A percentile compares a stretch with the other conserved stretches of the same genome.
Conservation (phyloP, 2,888 invertebrate species). For the Marronus borbonicus region DNA sequence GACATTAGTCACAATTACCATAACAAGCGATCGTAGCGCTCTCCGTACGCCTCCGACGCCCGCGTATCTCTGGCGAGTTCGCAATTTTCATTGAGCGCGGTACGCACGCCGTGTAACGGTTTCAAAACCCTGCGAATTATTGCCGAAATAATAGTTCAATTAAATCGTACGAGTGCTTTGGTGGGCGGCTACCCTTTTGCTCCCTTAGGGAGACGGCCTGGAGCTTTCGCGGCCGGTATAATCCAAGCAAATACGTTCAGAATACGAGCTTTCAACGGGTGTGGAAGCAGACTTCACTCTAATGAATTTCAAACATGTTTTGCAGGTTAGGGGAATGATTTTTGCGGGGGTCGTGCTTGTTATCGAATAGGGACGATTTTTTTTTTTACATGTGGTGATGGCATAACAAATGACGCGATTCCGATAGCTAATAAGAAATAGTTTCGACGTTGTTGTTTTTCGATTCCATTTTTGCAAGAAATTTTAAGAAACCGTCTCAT, state of each 20-base stretch:
- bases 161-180: slow-evolving; percentile 8
- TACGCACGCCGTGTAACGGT: no score
- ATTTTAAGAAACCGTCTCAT: no score
- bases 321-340: not conserved
- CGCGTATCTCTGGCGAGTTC: not conserved
- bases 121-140: slow-evolving; percentile 8
- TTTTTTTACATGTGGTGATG: no score
- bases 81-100: slow-evolving; percentile 9
- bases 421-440: no score
- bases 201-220: not conserved
- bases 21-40: slow-evolving; percentile 65
- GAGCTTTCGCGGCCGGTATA: no score
- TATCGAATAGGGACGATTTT: no score
- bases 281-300: not conserved
- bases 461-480: no score
- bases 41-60: slow-evolving; percentile 57
- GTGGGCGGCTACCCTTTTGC: not conserved
- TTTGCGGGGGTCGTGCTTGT: not conserved
- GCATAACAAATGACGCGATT: no score
- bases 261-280: not conserved
- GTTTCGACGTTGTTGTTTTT: no score
- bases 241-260: not conserved
- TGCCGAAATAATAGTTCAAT: slow-evolving; percentile 34
- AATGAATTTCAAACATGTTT: slow-evolving; percentile 22
- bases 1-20: slow-evolving; percentile 70